These are phyloP conservation scores for Prietella phreatophila DNA, from an alignment of 2,113 vertebrate genomes.

Conservation along the genomic window DNA sequence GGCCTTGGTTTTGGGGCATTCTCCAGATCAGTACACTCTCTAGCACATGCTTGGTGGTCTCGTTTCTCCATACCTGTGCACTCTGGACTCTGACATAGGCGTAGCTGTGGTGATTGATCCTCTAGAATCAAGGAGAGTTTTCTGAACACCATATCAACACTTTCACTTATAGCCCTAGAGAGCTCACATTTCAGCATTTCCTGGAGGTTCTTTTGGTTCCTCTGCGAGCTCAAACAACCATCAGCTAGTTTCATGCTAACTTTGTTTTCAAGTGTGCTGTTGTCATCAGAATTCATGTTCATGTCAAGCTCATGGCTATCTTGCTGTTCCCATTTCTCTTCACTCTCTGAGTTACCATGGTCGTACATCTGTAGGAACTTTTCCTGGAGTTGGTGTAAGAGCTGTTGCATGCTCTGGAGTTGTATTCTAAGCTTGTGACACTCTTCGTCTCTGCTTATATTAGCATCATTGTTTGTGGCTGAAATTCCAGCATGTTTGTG, in stretches of 20 bases:
- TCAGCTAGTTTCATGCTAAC: conserved; percentile 52
- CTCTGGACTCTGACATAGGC: conserved; percentile 60
- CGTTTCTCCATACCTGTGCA: conserved; percentile 58
- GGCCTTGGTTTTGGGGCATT: conserved; percentile 61
- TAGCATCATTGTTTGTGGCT: conserved; percentile 42
- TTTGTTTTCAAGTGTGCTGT: conserved; percentile 42
- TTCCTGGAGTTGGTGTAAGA: conserved; percentile 81
- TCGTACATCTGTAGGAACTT: conserved; percentile 79
- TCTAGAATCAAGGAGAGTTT: conserved; percentile 61
- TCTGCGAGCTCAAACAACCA: conserved; percentile 55
- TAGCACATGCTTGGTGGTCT: conserved; percentile 50
- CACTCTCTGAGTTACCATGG: conserved; percentile 59
- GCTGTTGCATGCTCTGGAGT: conserved; percentile 82
- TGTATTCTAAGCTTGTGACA: conserved; percentile 82
- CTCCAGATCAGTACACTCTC: conserved; percentile 60
- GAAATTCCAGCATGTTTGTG: conserved; percentile 35
- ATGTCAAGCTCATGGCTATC: conserved; percentile 46
- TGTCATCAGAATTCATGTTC: conserved; percentile 53
- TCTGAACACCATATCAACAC: conserved; percentile 84
- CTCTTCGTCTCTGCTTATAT: conserved; percentile 67
- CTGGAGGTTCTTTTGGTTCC: conserved; percentile 69
- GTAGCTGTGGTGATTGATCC: conserved; percentile 60
- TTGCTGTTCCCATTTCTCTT: conserved; percentile 50
- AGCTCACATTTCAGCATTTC: conserved; percentile 83
- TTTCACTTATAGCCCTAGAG: conserved; percentile 73